Evolutionary conservation across 2,797 vertebrate genomes (phyloP), one percentile per base, ranked within the genome.

Genomic region (Tinamus major): DNA sequence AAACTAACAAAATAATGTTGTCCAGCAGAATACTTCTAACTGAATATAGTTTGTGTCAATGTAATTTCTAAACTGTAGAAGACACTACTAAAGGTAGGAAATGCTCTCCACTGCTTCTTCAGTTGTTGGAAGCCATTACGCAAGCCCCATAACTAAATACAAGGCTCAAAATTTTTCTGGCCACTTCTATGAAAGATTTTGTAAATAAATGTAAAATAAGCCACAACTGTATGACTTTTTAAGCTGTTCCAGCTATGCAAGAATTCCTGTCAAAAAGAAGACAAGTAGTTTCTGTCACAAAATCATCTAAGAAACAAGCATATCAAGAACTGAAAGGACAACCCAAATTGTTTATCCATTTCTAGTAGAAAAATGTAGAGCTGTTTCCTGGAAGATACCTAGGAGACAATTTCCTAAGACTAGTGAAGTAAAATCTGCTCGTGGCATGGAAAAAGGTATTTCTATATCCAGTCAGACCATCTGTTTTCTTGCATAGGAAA

Each of bases 51-150:
- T 27, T 41, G 3, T 65, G 31, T 29, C 37, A 37, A 12, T 80
- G 31, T n/a, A 63, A 71, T 91, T 92, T 94, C 76, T 77, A 77
- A 81, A 58, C 3, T 1, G 26, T 49, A 46, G 71, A 49, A 75
- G 39, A 85, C 23, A 21, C 51, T 74, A 33, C 35, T 20, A 53
- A n/a, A 1, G 17, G 29, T 18, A 70, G 33, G 51, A 62, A 42
- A 55, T 68, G n/a, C 44, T 35, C 10, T 7, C 15, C 31, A 15
- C 33, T 16, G 26, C 16, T 64, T 41, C 62, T 41, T 10, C 9
- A 29, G 27, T 42, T 13, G n/a, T n/a, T 48, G 23, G 21, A 68
- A n/a, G n/a, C 21, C 33, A 14, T 21, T n/a, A 49, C 14, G 26
- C 16, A 27, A 33, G 48, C 17, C 33, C n/a, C 31, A 16, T 48